Conservation (phyloP, 2,797 vertebrate genomes). For the Danio albolineatus region DNA sequence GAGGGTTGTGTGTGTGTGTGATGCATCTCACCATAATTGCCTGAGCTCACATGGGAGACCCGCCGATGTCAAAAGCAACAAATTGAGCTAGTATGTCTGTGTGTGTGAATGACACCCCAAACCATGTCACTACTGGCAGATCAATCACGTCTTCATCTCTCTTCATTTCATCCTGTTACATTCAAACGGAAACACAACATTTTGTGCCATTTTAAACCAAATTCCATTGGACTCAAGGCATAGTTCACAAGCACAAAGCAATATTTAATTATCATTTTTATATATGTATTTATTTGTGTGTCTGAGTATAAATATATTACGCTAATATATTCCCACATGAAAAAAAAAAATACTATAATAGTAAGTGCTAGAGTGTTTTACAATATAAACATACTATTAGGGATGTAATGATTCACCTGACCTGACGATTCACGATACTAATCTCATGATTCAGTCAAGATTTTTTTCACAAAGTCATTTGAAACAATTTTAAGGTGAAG, state of each 20-base stretch:
- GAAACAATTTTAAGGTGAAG: too few relatives aligned
- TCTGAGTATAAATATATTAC: too few relatives aligned
- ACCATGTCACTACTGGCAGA: conserved; percentile 32
- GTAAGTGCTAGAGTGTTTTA: too few relatives aligned
- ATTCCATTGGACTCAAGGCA: conserved; percentile 6
- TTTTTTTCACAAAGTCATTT: too few relatives aligned
- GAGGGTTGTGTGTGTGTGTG: conserved; percentile 56
- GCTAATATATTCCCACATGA: too few relatives aligned
- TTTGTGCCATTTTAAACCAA: background rate
- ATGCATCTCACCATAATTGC: conserved; percentile 58
- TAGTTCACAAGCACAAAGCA: background rate
- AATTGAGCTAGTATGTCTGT: conserved; percentile 44
- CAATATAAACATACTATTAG: too few relatives aligned
- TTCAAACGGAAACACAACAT: background rate
- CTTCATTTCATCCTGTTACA: conserved; percentile 16
- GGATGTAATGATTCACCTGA: too few relatives aligned
- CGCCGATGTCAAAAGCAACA: conserved; percentile 54
- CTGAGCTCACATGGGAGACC: conserved; percentile 42
- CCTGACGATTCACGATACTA: too few relatives aligned
- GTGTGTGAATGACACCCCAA: conserved; percentile 35
- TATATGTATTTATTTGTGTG: too few relatives aligned
- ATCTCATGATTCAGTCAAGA: too few relatives aligned
- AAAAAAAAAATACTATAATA: too few relatives aligned
- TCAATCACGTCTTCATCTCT: conserved; percentile 50
- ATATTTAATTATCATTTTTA: background rate